These are phyloP conservation scores for Conomelus anceps DNA, from an alignment of 2,888 invertebrate genomes.

Conservation along the genomic window DNA sequence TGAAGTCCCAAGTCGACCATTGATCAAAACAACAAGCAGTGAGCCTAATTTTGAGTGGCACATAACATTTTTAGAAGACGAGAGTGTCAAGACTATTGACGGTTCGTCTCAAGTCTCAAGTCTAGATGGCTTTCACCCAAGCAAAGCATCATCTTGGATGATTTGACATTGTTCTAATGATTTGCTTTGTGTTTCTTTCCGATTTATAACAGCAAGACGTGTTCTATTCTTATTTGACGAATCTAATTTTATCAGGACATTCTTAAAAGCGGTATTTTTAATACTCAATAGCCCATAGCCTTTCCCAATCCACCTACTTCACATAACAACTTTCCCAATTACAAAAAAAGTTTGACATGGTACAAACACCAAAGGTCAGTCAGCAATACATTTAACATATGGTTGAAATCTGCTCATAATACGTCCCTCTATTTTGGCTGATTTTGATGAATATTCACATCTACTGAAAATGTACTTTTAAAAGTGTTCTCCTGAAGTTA, in stretches of 20 bases:
- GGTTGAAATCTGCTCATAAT: too few relatives aligned
- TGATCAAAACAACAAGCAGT: not conserved
- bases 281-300: not conserved
- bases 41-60: not conserved
- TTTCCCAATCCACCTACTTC: not conserved
- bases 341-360: too few relatives aligned
- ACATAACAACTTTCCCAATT: too few relatives aligned
- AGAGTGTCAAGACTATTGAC: not conserved
- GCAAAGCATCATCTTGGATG: not conserved
- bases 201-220: not conserved
- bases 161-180: not conserved
- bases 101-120: not conserved
- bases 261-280: not conserved
- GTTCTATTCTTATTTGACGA: not conserved
- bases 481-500: too few relatives aligned
- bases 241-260: not conserved
- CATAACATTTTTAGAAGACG: not conserved
- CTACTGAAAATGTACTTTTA: too few relatives aligned
- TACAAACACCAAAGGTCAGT: too few relatives aligned
- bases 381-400: too few relatives aligned
- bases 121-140: not conserved
- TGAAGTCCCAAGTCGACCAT: not conserved
- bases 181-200: not conserved
- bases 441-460: too few relatives aligned
- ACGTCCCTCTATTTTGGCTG: too few relatives aligned